A percentile compares a stretch with the other conserved stretches of the same genome.
phyloP scores from a whole-genome alignment of 2,113 vertebrate species.

The Bungarus multicinctus region DNA sequence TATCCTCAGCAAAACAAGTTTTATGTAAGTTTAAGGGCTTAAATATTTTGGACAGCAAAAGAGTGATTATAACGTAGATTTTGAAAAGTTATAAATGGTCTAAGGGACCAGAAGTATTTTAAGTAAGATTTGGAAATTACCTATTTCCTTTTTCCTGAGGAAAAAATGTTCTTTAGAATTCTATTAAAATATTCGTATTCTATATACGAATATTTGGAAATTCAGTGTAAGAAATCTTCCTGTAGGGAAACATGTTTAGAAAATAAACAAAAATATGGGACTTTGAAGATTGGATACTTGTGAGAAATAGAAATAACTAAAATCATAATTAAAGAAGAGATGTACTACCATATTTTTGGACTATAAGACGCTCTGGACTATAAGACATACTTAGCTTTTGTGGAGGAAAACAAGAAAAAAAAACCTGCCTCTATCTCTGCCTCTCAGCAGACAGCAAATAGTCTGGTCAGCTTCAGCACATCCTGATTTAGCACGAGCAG shows the following conservation, averaged over 20 bases:
- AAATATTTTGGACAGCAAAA: not conserved
- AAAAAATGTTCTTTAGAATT: not conserved
- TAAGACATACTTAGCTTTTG: too few species aligned
- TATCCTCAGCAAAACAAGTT: not conserved
- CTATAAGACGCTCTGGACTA: too few species aligned
- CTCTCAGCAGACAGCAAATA: too few species aligned
- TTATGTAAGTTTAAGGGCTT: not conserved
- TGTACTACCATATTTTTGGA: not conserved
- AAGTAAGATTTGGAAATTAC: not conserved
- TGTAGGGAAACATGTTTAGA: not conserved
- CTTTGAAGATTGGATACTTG: not conserved
- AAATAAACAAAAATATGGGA: not conserved
- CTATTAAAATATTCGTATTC: too few species aligned
- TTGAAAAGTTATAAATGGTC: not conserved
- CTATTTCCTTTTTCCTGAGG: not conserved
- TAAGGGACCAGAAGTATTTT: not conserved
- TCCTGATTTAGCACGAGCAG: too few species aligned
- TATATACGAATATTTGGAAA: too few species aligned
- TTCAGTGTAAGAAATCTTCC: too few species aligned
- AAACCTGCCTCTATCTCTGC: too few species aligned
- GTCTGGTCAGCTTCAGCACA: too few species aligned
- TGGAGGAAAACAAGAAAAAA: too few species aligned
- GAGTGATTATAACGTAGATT: not conserved
- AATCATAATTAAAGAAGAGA: not conserved
- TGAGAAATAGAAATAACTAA: not conserved